phyloP scores from a whole-genome alignment of 2,888 invertebrate species.

The Lasioglossum marginatum region DNA sequence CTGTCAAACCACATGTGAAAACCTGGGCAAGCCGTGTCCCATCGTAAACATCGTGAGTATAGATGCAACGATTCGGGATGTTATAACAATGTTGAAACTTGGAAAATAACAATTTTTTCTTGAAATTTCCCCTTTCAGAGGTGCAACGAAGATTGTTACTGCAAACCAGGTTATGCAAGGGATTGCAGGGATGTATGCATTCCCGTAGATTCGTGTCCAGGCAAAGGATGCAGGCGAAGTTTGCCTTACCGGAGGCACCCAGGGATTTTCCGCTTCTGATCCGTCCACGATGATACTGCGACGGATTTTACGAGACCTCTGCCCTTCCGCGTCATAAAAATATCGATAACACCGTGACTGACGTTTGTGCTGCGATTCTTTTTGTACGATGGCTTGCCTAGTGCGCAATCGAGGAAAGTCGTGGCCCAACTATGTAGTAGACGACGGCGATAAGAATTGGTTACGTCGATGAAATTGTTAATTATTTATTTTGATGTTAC shows the following conservation, averaged over 20 bases:
- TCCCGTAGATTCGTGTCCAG: background rate
- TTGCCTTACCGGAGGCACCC: accelerated
- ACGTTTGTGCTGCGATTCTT: background rate
- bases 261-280: background rate
- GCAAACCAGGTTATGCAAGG: slow-evolving; percentile 46
- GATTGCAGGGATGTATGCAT: slow-evolving; percentile 19
- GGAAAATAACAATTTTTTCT: background rate
- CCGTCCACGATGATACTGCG: background rate
- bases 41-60: slow-evolving; percentile 52
- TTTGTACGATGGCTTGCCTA: background rate
- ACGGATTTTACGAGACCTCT: background rate
- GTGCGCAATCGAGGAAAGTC: background rate
- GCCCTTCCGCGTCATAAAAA: background rate
- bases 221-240: accelerated
- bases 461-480: background rate
- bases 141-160: slow-evolving; percentile 60
- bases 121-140: slow-evolving; percentile 22
- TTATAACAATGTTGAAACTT: background rate
- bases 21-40: slow-evolving; percentile 14
- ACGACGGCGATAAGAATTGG: background rate
- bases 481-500: background rate
- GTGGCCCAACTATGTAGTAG: background rate
- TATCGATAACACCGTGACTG: background rate
- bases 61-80: background rate
- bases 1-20: slow-evolving; percentile 50